Base-by-base conservation (phyloP, 2,888 invertebrate species). In the Pimpla rufipes region DNA sequence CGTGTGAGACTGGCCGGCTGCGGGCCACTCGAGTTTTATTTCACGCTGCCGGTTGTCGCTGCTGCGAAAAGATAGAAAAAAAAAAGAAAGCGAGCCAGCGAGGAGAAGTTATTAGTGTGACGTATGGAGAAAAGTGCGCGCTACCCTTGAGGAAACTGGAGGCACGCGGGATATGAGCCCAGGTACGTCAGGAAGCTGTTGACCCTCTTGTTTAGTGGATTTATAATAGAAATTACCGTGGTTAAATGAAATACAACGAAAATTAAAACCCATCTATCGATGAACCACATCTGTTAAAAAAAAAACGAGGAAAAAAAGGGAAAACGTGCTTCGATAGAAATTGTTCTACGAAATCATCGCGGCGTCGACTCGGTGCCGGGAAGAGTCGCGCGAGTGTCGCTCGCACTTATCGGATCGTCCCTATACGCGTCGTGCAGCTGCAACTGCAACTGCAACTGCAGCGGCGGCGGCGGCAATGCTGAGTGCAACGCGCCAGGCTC, bases 131-230 rank as follows among this genome's bases (percentile, higher is more conserved):
- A 79, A 71, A 83, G 77, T 83, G 84, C 84, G 87, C 59, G 81
- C 80, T 84, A 79, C 85, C 73, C 68, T 78, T 23, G 87, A 86
- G 87, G 85, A 91, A 91, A 89, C 90, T 89, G 91, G 89, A 89
- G 90, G 89, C 88, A 84, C 84, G 83, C 90, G 89, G 92, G 92
- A 92, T 92, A 92, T 92, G 92, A 91, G 90, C 92, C 91, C 92
- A 92, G 92, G 92, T 92, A 91, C 86, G 92, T 76, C 68, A 50
- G 59, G 47, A 45, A 78, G 70, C 70, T 50, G 4, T 47, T 21
- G 8, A 11, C 47, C 35, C 35, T 59, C 35, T 16, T 74, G 6
- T 40, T 45, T 40, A 71, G 74, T 64, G 35, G 37, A 62, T 62
- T 62, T 62, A 37, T 62, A 10, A 37, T 35, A 7, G 13, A 2